Evolutionary conservation across 2,113 vertebrate species (phyloP).

Genomic region (Illadopsis cleaveri): DNA sequence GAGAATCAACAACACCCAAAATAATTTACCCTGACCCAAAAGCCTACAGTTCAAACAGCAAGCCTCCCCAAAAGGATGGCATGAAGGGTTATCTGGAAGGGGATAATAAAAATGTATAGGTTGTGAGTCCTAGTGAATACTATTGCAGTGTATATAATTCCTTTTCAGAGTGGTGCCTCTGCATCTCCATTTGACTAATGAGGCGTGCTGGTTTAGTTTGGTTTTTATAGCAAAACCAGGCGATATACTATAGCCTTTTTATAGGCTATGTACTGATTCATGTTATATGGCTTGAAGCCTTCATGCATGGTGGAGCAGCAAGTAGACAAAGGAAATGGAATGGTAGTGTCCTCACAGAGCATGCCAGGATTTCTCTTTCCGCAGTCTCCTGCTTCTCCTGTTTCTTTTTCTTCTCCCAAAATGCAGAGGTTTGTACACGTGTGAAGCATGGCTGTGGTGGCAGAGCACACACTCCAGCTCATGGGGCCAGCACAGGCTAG

Average conservation of each 20-base stretch:
- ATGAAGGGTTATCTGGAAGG: neutral
- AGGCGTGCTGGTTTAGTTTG: neutral
- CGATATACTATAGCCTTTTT: neutral
- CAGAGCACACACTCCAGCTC: neutral
- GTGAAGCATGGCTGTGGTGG: neutral
- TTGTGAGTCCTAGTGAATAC: neutral
- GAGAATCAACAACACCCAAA: neutral
- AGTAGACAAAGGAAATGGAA: neutral
- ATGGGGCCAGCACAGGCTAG: accelerated
- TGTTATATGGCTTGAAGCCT: neutral
- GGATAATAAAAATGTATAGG: neutral
- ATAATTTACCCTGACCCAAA: neutral
- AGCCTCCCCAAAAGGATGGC: neutral
- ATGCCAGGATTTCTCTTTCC: neutral
- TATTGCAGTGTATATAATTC: neutral
- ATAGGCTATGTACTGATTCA: neutral
- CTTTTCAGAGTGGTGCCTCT: neutral
- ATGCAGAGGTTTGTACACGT: accelerated
- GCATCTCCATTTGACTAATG: neutral
- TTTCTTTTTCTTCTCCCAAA: neutral
- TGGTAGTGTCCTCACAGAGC: neutral
- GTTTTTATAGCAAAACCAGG: neutral
- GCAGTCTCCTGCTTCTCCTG: neutral
- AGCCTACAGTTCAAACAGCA: neutral
- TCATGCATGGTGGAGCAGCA: neutral